These are phyloP conservation scores for Karalla daura DNA, from an alignment of 2,797 vertebrate species.

Conservation along the genomic window DNA sequence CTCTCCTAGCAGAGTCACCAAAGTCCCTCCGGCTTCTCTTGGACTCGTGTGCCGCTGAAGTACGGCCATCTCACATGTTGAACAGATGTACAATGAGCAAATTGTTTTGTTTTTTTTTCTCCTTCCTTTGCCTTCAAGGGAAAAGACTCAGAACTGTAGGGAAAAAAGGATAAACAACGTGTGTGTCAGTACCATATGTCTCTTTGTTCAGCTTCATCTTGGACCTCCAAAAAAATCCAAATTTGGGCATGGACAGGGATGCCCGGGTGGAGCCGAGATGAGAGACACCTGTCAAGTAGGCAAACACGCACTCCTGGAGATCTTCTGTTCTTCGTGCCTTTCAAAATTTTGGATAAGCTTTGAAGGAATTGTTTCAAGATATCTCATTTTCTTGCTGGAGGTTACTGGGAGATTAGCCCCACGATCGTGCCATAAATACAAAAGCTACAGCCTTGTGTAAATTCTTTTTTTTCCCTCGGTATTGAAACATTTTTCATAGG, in stretches of 20 bases:
- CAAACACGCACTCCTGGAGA: neutral
- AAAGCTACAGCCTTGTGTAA: neutral
- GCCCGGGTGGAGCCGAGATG: neutral
- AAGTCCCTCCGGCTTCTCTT: conserved; percentile 8
- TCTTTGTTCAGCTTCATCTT: conserved; percentile 1
- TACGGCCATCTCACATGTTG: conserved; percentile 25
- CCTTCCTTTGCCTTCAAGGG: neutral
- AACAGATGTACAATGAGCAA: conserved; percentile 44
- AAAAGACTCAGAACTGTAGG: neutral
- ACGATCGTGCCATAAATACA: neutral
- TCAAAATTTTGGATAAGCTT: too few relatives aligned
- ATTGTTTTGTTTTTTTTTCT: conserved; percentile 13
- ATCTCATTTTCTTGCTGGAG: neutral
- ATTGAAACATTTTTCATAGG: neutral
- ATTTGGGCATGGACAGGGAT: neutral
- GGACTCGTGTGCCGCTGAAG: conserved; percentile 11
- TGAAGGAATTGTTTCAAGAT: neutral
- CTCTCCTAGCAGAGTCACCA: conserved; percentile 8
- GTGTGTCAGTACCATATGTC: conserved; percentile 3
- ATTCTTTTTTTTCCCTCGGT: too few relatives aligned
- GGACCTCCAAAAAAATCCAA: neutral
- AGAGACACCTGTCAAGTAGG: neutral
- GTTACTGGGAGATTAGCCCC: neutral
- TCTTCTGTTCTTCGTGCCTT: neutral
- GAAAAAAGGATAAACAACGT: conserved; percentile 14